Base-by-base conservation (phyloP, 2,888 invertebrate genomes). In the Leptopilina drosophilae region DNA sequence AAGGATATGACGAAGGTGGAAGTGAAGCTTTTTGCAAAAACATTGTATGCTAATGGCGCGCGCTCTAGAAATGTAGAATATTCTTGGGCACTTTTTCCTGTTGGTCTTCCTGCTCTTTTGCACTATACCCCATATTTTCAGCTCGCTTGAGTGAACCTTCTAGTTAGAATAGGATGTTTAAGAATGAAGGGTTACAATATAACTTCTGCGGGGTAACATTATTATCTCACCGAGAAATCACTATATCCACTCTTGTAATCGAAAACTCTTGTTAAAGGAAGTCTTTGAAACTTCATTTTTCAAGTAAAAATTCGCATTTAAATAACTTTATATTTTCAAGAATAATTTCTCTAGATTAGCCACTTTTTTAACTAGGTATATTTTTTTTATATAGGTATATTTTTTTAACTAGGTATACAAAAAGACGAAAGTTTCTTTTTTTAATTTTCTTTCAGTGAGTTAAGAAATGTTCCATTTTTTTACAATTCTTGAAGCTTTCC, bases 121-220 rank as follows among this genome's bases (percentile, higher is more conserved):
- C 67, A 67, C 67, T 46, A 20, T 20, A 67, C 49, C 67, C 67
- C 15, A 15, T 20, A 65, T 65, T 65, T 20, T 20, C 20, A 67
- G 46, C 67, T 67, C 49, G 67, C 20, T 49, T 67, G 67, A 67
- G 67, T 67, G 67, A 67, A 67, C 67, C 46, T 67, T 67, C 15
- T 9, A 67, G 67, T 67, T 49, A 65, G 65, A 26, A 40, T 40
- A 40, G 40, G 40, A 65, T 65, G 12, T 42, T 42, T 65, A 65
- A 65, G 40, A 42, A 40, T 40, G 42, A 65, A 46, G 67, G 12
- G 67, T 67, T 67, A 67, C 49, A 46, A 46, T 59, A 42, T 33
- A 33, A 67, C 20, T 67, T 46, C 46, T 49, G n/a, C n/a, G 20
- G 67, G 67, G 67, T 49, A 67, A 46, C 46, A 67, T 49, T 46